Base-by-base conservation (phyloP, 2,888 invertebrate genomes). In the Melikaiella ostensackeni region DNA sequence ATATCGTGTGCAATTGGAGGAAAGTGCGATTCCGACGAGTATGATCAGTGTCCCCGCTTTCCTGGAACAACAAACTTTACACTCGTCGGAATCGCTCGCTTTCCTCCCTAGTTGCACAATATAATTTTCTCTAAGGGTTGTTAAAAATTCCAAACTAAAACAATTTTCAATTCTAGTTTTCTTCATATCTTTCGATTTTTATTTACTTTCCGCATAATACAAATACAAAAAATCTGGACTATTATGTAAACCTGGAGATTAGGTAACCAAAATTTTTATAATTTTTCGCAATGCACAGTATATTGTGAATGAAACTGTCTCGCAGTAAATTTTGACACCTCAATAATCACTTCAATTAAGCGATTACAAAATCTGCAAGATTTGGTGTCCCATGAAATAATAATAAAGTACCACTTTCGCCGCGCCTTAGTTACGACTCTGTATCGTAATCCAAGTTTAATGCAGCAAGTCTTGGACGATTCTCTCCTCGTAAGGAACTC, bases 361-460 rank as follows among this genome's bases (percentile, higher is more conserved):
- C 1, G 46, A 27, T 66, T 66, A 46, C 30, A 66, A 66, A 66
- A 66, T 46, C 46, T 4, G 4, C n/a, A 7, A 27, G 46, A 66
- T 66, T 24, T 19, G 27, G 46, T 46, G 46, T 46, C 27, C 66
- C n/a, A 66, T 66, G 46, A 66, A 66, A 46, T 66, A 46, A 66
- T 46, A 66, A 66, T 66, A n/a, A 66, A 46, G 11, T 66, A 46
- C 27, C 27, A 66, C 66, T 66, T 66, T 66, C 66, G 46, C 46
- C 66, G 27, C 46, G 11, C 66, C 66, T 66, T 19, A 13, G 42
- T 66, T 66, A 66, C 66, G 66, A 27, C 46, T 66, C 16, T 8
- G 42, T 16, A 64, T 38, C 42, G 24, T 64, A 64, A 7, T 19
- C 24, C 16, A 64, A 16, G 38, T 24, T 64, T 11, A 63, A 63